phyloP scores from a whole-genome alignment of 2,888 invertebrate genomes.

The Didymodactylos carnosus region DNA sequence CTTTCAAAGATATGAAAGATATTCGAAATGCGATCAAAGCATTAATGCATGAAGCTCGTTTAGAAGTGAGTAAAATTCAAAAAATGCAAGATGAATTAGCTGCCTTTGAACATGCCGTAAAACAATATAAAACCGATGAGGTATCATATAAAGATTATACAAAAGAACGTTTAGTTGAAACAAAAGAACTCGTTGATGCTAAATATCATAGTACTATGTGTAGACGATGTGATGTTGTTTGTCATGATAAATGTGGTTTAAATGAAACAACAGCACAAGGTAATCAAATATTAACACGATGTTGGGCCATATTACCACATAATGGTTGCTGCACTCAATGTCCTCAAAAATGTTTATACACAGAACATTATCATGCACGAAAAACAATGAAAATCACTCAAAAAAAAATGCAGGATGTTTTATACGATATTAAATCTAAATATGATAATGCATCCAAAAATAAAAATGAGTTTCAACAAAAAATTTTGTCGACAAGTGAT shows the following conservation, averaged over 20 bases:
- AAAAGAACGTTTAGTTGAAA: not conserved
- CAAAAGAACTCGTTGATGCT: not conserved
- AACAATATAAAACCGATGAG: not conserved
- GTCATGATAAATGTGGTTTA: not conserved
- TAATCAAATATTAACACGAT: not conserved
- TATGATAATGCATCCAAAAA: not conserved
- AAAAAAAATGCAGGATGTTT: not conserved
- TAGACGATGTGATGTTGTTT: not conserved
- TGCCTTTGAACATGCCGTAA: not conserved
- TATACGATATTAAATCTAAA: not conserved
- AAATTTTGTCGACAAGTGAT: not conserved
- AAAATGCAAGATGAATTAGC: not conserved
- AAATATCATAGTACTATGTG: not conserved
- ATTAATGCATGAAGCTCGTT: not conserved
- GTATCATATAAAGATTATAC: not conserved
- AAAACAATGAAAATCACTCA: not conserved
- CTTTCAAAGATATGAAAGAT: not conserved
- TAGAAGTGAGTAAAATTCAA: not conserved
- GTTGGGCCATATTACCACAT: not conserved
- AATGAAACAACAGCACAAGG: not conserved
- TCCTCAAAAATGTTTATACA: not conserved
- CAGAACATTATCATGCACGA: not conserved
- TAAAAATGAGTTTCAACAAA: not conserved
- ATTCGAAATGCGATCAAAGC: not conserved
- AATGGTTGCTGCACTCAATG: not conserved